Evolutionary conservation across 2,797 vertebrate genomes (phyloP), one percentile per base, ranked within the genome.

Genomic region (Anomalospiza imberbis): DNA sequence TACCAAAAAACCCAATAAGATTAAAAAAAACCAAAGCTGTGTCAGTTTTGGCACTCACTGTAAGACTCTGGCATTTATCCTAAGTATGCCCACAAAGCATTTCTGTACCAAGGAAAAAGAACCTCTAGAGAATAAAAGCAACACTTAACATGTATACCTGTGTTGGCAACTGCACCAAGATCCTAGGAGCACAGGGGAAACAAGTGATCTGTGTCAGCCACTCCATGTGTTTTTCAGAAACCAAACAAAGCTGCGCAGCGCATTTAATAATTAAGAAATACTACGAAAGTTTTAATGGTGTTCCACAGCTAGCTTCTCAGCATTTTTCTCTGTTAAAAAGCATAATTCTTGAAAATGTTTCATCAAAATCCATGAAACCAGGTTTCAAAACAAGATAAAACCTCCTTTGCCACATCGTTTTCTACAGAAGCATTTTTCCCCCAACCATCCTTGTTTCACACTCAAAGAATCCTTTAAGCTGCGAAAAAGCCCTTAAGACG

Each of bases 391-490:
- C 15, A 79, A 62, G 17, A 13, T 6, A 32, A 62, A 80, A 44
- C 8, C 17, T 45, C 10, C 10, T 38, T 66, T 47, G 4, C 12
- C 9, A 6, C 1, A 0, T 3, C 3, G 11, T 6, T 13, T 77
- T 77, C 6, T 25, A 89, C 11, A 47, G 24, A 58, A 65, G 5
- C 17, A 18, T 9, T 19, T 4, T 28, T 85, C 4, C 20, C 10
- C 42, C 3, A 26, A 34, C 8, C 15, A 42, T 12, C 28, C 4
- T 40, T 31, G 19, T 28, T 76, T 73, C 50, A 29, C 3, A 26
- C 15, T 29, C 36, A 9, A 19, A 15, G 36, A 25, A 29, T 2
- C 15, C 16, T 12, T 38, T 9, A 25, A 25, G 11, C 2, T 5
- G 38, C 9, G 17, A 7, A 25, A n/a, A 21, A 50, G 14, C 8